A percentile compares a stretch with the other conserved stretches of the same genome.
Conservation (phyloP, 2,888 invertebrate genomes). For the Blomia tropicalis region DNA sequence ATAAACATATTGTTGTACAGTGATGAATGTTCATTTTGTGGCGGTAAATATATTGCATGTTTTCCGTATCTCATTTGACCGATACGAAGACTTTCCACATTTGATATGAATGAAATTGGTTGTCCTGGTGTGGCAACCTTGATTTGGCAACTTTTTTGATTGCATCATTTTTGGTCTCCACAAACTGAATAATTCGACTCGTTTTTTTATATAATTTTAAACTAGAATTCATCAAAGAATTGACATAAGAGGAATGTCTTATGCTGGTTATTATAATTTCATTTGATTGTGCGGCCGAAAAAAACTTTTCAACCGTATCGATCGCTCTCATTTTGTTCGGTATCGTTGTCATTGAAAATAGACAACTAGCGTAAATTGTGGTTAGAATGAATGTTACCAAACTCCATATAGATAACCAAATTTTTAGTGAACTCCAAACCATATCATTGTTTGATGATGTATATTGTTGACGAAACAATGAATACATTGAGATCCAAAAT, state of each 20-base stretch:
- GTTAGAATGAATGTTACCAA: not conserved
- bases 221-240: not conserved
- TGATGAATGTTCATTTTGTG: not conserved
- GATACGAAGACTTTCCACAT: not conserved
- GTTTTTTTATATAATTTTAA: not conserved
- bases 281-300: not conserved
- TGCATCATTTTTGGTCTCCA: not conserved
- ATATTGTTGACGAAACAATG: not conserved
- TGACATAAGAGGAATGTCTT: not conserved
- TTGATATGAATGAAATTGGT: not conserved
- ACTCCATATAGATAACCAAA: not conserved
- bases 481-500: not conserved
- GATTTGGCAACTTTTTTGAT: not conserved
- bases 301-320: not conserved
- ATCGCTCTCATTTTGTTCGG: not conserved
- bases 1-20: not conserved
- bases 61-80: not conserved
- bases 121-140: conserved; percentile 1
- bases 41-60: not conserved
- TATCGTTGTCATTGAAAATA: not conserved
- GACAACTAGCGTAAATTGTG: not conserved
- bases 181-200: not conserved
- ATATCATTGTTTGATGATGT: not conserved
- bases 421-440: not conserved
- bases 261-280: not conserved